These are phyloP conservation scores for Esox masquinongy DNA, from an alignment of 2,797 vertebrate genomes.

Conservation along the genomic window DNA sequence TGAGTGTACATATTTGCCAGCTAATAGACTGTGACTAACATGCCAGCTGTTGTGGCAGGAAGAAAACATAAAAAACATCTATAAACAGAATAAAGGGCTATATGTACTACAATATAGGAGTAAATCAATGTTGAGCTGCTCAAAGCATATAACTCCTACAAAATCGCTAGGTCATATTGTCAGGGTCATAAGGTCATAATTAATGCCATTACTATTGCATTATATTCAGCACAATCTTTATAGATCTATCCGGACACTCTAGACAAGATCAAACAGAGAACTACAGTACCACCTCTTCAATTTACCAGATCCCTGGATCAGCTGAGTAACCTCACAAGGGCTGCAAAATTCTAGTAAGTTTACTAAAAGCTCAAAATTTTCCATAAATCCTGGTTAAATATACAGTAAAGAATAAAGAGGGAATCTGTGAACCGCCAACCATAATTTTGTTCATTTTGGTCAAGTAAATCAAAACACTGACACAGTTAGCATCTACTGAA, in stretches of 20 bases:
- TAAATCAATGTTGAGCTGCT: neutral
- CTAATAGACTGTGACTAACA: neutral
- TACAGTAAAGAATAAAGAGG: neutral
- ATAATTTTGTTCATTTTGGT: neutral
- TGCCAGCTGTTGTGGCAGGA: neutral
- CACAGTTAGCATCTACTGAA: neutral
- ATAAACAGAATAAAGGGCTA: neutral
- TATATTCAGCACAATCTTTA: constrained; percentile 42
- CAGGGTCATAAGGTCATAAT: neutral
- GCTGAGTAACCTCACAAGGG: constrained; percentile 19
- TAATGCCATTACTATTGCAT: constrained; percentile 1
- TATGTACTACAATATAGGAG: neutral
- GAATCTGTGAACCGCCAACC: neutral
- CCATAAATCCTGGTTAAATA: neutral
- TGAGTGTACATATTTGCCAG: neutral
- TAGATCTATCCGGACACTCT: constrained; percentile 14
- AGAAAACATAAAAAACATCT: neutral
- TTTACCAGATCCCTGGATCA: constrained; percentile 22
- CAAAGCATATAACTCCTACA: neutral
- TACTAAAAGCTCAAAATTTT: neutral
- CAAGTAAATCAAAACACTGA: neutral
- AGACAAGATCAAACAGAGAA: constrained; percentile 32
- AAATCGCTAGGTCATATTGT: neutral
- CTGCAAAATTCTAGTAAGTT: neutral
- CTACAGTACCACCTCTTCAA: constrained; percentile 30